phyloP scores from a whole-genome alignment of 2,797 vertebrate species.

The Kryptolebias ocellatus region DNA sequence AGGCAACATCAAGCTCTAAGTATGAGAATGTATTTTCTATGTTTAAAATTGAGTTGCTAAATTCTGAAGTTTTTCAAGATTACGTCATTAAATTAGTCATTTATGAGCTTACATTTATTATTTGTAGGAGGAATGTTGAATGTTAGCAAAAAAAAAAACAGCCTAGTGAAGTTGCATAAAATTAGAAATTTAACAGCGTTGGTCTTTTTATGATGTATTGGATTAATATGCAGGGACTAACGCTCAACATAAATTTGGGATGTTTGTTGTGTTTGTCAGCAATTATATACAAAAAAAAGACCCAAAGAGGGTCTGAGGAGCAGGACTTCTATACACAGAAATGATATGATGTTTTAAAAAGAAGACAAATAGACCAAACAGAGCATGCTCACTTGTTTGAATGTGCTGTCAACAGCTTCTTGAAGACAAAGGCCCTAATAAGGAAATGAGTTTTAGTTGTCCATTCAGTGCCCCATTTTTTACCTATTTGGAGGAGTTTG shows the following conservation, averaged over 20 bases:
- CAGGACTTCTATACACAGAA: not conserved
- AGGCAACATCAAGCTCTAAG: no score
- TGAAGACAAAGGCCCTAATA: not conserved
- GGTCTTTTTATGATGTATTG: not conserved
- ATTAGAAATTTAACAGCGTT: not conserved
- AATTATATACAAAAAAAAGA: not conserved
- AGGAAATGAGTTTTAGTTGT: not conserved
- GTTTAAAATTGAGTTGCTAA: not conserved
- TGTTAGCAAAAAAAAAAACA: not conserved
- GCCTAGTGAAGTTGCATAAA: not conserved
- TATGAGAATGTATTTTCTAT: no score
- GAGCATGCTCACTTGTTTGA: not conserved
- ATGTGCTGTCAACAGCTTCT: not conserved
- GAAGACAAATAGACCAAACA: not conserved
- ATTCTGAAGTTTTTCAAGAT: not conserved
- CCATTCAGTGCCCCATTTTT: not conserved
- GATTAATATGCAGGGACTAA: not conserved
- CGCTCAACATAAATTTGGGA: not conserved
- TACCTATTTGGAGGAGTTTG: not conserved
- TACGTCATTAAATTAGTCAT: not conserved
- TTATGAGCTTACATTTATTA: not conserved
- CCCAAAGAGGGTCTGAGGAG: not conserved
- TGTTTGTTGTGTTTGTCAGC: not conserved
- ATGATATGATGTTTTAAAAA: not conserved
- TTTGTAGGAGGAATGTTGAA: not conserved